phyloP scores from a whole-genome alignment of 1,140 invertebrate genomes.

The Scaptomyza pallida region DNA sequence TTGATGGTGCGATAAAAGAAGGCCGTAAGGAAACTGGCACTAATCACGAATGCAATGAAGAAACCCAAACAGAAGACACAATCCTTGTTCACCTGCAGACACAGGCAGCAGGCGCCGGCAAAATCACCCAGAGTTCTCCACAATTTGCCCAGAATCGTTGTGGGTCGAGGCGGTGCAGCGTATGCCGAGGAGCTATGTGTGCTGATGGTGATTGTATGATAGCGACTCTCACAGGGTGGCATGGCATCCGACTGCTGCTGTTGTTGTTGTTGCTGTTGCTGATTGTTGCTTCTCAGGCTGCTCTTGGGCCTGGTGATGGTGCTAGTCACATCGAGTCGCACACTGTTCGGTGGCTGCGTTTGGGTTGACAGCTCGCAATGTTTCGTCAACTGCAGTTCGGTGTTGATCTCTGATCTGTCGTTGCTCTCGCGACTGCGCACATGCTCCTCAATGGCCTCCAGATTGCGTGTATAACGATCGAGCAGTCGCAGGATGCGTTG shows the following conservation, averaged over 20 bases:
- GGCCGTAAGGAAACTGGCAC: constrained; percentile 76
- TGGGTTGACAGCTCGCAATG: constrained; percentile 50
- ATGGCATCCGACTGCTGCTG: constrained; percentile 3
- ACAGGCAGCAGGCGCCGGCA: constrained; percentile 64
- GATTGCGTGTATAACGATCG: constrained; percentile 45
- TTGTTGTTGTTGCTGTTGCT: constrained; percentile 6
- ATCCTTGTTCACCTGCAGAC: constrained; percentile 78
- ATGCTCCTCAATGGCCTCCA: constrained; percentile 48
- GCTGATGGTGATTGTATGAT: constrained; percentile 68
- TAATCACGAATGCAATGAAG: constrained; percentile 76
- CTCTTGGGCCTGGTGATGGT: background rate
- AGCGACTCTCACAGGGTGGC: constrained; percentile 55
- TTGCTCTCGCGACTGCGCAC: background rate
- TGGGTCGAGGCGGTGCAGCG: background rate
- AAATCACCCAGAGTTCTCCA: constrained; percentile 54
- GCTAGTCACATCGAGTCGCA: background rate
- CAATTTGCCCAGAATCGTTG: constrained; percentile 25
- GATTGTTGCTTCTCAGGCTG: background rate
- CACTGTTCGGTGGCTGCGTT: constrained; percentile 19
- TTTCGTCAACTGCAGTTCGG: constrained; percentile 18
- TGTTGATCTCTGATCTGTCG: background rate
- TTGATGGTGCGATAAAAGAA: constrained; percentile 78
- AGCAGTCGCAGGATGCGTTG: constrained; percentile 51
- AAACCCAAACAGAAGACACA: constrained; percentile 79
- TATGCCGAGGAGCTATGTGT: constrained; percentile 36